phyloP scores from a whole-genome alignment of 2,113 vertebrate species.

The Epinephelus moara region DNA sequence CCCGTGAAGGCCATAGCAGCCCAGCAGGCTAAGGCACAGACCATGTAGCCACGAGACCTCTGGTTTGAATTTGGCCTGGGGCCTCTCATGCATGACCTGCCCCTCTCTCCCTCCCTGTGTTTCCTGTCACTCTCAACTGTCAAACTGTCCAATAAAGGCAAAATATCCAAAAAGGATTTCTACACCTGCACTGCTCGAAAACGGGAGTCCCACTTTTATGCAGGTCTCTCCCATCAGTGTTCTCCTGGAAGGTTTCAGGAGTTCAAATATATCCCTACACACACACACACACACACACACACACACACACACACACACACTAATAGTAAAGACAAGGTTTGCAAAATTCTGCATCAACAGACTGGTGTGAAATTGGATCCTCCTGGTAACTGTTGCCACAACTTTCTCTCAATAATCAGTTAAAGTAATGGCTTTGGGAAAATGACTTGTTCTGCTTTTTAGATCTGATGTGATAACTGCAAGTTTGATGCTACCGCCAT shows the following conservation, averaged over 20 bases:
- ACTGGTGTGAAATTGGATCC: not conserved
- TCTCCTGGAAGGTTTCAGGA: conserved; percentile 6
- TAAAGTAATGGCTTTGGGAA: not conserved
- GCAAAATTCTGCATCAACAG: not conserved
- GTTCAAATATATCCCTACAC: not conserved
- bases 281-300: not conserved
- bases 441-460: not conserved
- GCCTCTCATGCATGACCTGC: conserved; percentile 42
- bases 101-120: conserved; percentile 9
- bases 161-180: conserved; percentile 14
- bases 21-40: not conserved
- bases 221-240: not conserved
- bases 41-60: conserved; percentile 21
- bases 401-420: not conserved
- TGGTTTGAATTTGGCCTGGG: conserved; percentile 19
- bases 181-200: not conserved
- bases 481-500: too few relatives aligned
- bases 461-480: too few relatives aligned
- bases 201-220: not conserved
- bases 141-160: conserved; percentile 50
- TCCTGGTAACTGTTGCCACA: not conserved
- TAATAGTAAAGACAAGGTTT: too few relatives aligned
- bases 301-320: not conserved
- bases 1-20: not conserved
- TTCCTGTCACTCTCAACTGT: conserved; percentile 52